Evolutionary conservation across 2,888 invertebrate genomes (phyloP).

Genomic region (Pollenia angustigena): DNA sequence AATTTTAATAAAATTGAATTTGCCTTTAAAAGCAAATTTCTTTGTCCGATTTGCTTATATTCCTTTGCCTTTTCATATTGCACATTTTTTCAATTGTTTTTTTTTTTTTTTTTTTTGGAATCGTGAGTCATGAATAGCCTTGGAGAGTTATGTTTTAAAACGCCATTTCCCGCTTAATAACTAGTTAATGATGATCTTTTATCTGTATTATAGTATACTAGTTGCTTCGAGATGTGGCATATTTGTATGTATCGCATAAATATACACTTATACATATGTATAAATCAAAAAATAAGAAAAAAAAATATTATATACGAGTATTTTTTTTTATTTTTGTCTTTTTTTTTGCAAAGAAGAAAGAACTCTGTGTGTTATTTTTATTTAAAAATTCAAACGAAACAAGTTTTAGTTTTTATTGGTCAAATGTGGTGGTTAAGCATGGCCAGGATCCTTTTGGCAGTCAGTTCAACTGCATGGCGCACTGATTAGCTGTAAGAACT

Average conservation of each 20-base stretch:
- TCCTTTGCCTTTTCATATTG: slow-evolving; percentile 19
- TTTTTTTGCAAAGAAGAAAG: slow-evolving; percentile 5
- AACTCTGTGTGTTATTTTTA: slow-evolving; percentile 49
- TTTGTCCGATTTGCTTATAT: slow-evolving; percentile 57
- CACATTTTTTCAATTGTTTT: slow-evolving; percentile 3
- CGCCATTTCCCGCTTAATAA: slow-evolving; percentile 72
- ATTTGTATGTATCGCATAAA: slow-evolving; percentile 38
- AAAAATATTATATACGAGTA: slow-evolving; percentile 16
- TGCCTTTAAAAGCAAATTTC: slow-evolving; percentile 58
- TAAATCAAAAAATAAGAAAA: slow-evolving; percentile 19
- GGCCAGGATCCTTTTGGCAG: slow-evolving; percentile 72
- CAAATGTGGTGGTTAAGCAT: slow-evolving; percentile 69
- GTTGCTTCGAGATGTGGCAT: slow-evolving; percentile 58
- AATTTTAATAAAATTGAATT: slow-evolving; percentile 50
- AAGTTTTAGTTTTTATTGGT: slow-evolving; percentile 69
- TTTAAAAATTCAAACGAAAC: slow-evolving; percentile 64
- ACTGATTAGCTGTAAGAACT: slow-evolving; percentile 72
- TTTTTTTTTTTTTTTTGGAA: slow-evolving; percentile 35
- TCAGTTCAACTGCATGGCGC: slow-evolving; percentile 52
- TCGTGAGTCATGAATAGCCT: slow-evolving; percentile 74
- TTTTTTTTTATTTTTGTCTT: not conserved
- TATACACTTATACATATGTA: not conserved
- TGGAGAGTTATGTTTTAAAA: slow-evolving; percentile 72
- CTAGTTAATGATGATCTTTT: slow-evolving; percentile 72
- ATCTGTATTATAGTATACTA: slow-evolving; percentile 56